A percentile compares a stretch with the other conserved stretches of the same genome.
Conservation (phyloP, 2,888 invertebrate genomes). For the Archips xylosteana region DNA sequence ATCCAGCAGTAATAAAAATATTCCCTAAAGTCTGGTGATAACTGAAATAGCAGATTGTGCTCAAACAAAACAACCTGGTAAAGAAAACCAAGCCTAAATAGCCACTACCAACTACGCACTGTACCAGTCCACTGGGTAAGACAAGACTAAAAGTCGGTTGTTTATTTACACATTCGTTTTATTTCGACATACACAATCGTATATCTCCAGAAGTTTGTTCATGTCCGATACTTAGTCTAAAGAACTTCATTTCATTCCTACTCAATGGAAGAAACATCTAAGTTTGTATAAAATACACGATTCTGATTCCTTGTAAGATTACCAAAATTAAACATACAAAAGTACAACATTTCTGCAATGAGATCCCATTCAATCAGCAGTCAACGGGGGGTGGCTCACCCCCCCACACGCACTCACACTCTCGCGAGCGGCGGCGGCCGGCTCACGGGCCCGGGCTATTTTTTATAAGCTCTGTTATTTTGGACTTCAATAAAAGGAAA, state of each 20-base stretch:
- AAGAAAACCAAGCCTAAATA: neutral
- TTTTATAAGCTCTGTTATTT: constrained; percentile 55
- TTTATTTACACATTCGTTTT: constrained; percentile 83
- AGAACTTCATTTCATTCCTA: constrained; percentile 74
- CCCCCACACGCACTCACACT: constrained; percentile 45
- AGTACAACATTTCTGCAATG: constrained; percentile 79
- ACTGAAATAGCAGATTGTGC: neutral
- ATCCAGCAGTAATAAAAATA: too few species aligned
- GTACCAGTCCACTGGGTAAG: constrained; percentile 1
- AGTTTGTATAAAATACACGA: constrained; percentile 83
- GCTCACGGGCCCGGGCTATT: constrained; percentile 54
- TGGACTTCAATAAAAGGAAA: constrained; percentile 67
- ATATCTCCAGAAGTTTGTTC: constrained; percentile 81
- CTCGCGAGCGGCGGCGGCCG: constrained; percentile 51
- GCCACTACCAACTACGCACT: neutral
- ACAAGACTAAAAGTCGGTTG: constrained; percentile 42
- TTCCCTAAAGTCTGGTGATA: neutral
- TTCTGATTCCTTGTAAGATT: constrained; percentile 73
- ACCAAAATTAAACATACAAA: constrained; percentile 76
- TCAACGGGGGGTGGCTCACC: constrained; percentile 53
- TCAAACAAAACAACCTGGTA: neutral
- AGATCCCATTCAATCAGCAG: constrained; percentile 76
- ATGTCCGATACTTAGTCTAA: constrained; percentile 80
- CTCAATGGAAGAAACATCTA: constrained; percentile 78
- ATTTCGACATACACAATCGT: constrained; percentile 81